Evolutionary conservation across 2,888 invertebrate genomes (phyloP).

Genomic region (Apotomis betuletana): DNA sequence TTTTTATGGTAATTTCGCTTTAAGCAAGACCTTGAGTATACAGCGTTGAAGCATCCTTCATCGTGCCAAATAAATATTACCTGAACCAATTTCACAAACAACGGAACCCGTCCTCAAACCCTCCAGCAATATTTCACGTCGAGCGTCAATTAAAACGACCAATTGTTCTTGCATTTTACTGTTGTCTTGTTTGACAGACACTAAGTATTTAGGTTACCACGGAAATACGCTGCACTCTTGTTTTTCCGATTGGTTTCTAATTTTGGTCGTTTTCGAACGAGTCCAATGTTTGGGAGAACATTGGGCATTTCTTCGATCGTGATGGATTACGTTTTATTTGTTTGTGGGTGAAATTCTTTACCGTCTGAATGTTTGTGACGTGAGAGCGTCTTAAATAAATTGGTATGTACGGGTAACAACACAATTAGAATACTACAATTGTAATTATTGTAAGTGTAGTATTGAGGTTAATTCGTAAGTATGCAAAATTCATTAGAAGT

Average conservation of each 20-base stretch:
- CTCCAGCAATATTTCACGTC: constrained; percentile 28
- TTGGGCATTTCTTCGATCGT: too few species aligned
- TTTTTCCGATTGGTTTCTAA: constrained; percentile 7
- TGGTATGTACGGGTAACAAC: not conserved
- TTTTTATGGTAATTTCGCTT: too few species aligned
- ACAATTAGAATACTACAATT: too few species aligned
- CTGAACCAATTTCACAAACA: not conserved
- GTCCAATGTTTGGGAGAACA: not conserved
- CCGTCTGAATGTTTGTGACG: not conserved
- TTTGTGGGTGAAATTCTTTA: too few species aligned
- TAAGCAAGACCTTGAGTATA: too few species aligned
- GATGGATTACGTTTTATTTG: too few species aligned
- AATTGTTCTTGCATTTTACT: constrained; percentile 26
- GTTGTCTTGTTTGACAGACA: constrained; percentile 19
- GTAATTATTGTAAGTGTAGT: too few species aligned
- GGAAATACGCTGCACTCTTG: constrained; percentile 17
- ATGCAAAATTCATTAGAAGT: too few species aligned
- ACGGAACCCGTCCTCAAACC: not conserved
- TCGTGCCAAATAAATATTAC: not conserved
- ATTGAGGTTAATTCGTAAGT: too few species aligned
- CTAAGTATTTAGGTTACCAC: constrained; percentile 27
- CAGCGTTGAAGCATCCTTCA: too few species aligned
- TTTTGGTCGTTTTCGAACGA: constrained; percentile 4
- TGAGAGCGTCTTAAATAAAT: not conserved
- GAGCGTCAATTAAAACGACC: constrained; percentile 14